A percentile compares a stretch with the other conserved stretches of the same genome.
phyloP scores from a whole-genome alignment of 2,888 invertebrate species.

The Spodoptera exigua region DNA sequence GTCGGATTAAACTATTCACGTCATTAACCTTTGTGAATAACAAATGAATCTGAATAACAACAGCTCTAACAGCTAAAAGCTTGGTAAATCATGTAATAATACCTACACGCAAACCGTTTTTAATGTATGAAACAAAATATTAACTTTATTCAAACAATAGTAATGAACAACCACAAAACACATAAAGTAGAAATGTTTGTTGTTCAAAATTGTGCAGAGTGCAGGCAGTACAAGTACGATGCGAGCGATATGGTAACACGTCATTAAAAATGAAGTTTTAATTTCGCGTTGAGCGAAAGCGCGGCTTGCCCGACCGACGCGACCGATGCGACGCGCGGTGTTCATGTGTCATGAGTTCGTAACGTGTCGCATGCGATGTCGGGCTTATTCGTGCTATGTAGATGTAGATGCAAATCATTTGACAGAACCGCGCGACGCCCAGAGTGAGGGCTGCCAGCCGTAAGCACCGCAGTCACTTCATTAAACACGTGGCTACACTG shows the following conservation, averaged over 20 bases:
- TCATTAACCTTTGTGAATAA: slow-evolving; percentile 15
- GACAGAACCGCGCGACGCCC: slow-evolving; percentile 21
- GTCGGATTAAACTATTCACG: slow-evolving; percentile 9
- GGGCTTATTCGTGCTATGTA: slow-evolving; percentile 61
- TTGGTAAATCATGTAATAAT: slow-evolving; percentile 4
- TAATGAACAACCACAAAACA: slow-evolving; percentile 24
- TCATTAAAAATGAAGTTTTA: slow-evolving; percentile 86
- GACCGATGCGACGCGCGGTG: slow-evolving; percentile 15
- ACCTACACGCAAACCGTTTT: slow-evolving; percentile 3
- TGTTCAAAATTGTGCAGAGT: slow-evolving; percentile 57
- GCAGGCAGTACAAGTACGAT: slow-evolving; percentile 41
- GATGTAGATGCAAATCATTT: slow-evolving; percentile 70
- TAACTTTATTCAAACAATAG: slow-evolving; percentile 8
- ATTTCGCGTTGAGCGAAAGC: slow-evolving; percentile 69
- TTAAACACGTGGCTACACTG: slow-evolving; percentile 34
- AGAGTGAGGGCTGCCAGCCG: slow-evolving; percentile 15
- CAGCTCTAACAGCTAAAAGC: slow-evolving; percentile 13
- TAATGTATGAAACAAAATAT: neutral
- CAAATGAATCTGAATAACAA: slow-evolving; percentile 12
- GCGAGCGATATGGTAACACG: slow-evolving; percentile 74
- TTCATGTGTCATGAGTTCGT: slow-evolving; percentile 44
- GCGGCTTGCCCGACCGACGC: slow-evolving; percentile 9
- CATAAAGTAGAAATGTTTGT: slow-evolving; percentile 55
- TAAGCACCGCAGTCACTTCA: slow-evolving; percentile 31
- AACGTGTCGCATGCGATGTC: slow-evolving; percentile 62